phyloP scores from a whole-genome alignment of 2,797 vertebrate genomes.

The Trachops cirrhosus region DNA sequence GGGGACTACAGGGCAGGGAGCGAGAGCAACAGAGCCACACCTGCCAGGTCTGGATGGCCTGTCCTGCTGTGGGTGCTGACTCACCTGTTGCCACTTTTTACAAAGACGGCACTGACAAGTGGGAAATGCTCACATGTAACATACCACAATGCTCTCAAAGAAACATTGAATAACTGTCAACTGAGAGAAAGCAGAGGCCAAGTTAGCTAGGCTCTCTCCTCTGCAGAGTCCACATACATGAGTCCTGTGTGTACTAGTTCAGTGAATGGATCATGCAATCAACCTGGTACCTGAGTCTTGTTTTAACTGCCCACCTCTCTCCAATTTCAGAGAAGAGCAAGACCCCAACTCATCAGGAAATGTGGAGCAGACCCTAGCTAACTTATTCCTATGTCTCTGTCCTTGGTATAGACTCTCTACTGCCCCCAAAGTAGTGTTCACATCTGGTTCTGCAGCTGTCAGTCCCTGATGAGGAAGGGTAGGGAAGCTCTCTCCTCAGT shows the following conservation, averaged over 20 bases:
- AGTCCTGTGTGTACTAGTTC: neutral
- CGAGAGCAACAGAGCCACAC: neutral
- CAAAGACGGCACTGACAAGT: no score
- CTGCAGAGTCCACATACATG: neutral
- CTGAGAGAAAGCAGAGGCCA: neutral
- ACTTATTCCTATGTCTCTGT: neutral
- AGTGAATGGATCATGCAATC: neutral
- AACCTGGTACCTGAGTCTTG: neutral
- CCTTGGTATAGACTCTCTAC: no score
- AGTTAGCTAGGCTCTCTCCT: neutral
- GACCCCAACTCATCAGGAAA: neutral
- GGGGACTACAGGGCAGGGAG: neutral
- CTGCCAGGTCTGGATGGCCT: no score
- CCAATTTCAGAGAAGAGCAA: neutral
- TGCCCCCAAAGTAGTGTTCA: neutral
- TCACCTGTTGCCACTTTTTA: neutral
- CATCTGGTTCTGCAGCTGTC: neutral
- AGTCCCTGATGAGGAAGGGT: neutral
- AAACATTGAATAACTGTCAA: neutral
- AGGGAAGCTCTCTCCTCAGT: neutral
- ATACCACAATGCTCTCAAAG: neutral
- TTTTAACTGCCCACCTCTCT: neutral
- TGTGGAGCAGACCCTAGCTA: neutral
- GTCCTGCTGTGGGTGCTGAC: no score
- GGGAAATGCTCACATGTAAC: neutral